phyloP scores from a whole-genome alignment of 2,888 invertebrate genomes.

The Leptinotarsa peninsularis region DNA sequence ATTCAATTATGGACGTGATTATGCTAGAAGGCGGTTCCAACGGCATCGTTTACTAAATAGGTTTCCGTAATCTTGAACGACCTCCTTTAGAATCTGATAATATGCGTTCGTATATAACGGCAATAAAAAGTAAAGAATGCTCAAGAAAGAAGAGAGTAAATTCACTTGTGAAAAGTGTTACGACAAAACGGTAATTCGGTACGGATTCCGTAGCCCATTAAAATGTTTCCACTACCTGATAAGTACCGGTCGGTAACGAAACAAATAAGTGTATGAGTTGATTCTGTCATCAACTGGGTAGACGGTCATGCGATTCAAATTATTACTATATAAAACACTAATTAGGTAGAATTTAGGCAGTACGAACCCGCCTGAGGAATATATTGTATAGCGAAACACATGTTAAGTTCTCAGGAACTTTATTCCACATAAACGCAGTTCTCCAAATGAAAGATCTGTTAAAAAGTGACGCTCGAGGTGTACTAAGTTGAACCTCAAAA shows the following conservation, averaged over 20 bases:
- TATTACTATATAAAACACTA: no score
- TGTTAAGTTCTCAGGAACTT: no score
- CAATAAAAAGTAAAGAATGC: slow-evolving; percentile 25
- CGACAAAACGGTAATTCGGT: slow-evolving; percentile 26
- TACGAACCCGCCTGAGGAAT: no score
- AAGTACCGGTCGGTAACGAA: slow-evolving; percentile 16
- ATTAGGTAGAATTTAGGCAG: no score
- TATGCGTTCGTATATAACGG: slow-evolving; percentile 4
- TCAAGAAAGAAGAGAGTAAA: slow-evolving; percentile 26
- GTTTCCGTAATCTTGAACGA: slow-evolving; percentile 2
- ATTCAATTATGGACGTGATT: neutral
- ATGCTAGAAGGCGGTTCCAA: neutral
- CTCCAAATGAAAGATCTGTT: no score
- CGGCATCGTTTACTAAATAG: slow-evolving; percentile 6
- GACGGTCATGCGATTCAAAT: no score
- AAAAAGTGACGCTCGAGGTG: no score
- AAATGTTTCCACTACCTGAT: slow-evolving; percentile 13
- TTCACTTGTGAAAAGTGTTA: slow-evolving; percentile 29
- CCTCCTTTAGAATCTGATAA: slow-evolving; percentile 8
- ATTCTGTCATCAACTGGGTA: no score
- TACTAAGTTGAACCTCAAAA: no score
- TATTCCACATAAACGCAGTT: no score
- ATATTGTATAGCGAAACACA: no score
- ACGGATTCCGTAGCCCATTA: slow-evolving; percentile 21
- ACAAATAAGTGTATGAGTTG: neutral